Evolutionary conservation across 2,113 vertebrate genomes (phyloP).

Genomic region (Cygnus atratus): DNA sequence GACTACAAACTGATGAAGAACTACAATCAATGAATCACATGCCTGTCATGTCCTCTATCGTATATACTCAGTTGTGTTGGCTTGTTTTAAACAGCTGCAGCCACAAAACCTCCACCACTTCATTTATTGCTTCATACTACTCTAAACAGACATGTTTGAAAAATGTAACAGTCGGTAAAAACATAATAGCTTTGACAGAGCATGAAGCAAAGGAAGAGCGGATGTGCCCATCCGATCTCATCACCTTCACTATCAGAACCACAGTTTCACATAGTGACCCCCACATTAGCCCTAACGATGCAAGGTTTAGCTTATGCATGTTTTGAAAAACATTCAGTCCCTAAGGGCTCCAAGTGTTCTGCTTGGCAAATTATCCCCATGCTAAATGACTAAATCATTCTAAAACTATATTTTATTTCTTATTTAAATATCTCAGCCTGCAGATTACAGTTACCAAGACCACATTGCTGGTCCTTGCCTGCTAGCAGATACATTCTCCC

Average conservation of each 20-base stretch:
- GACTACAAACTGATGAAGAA: neutral
- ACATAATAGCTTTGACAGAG: neutral
- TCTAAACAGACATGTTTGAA: neutral
- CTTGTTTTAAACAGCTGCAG: neutral
- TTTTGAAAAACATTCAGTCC: neutral
- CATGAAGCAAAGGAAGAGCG: neutral
- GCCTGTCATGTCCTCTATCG: neutral
- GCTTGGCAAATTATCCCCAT: neutral
- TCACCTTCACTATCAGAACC: neutral
- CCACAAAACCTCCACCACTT: constrained; percentile 22
- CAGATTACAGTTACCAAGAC: neutral
- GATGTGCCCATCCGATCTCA: neutral
- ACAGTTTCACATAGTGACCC: neutral
- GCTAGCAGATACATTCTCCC: neutral
- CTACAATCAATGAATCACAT: constrained; percentile 31
- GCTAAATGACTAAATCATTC: neutral
- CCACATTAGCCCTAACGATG: neutral
- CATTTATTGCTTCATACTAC: neutral
- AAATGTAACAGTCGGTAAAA: neutral
- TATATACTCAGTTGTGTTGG: neutral
- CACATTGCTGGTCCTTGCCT: neutral
- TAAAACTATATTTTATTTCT: neutral
- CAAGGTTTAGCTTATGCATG: neutral
- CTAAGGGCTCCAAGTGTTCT: neutral
- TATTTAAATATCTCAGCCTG: neutral